Conservation (phyloP, 2,888 invertebrate species). For the Lutraria lutraria region DNA sequence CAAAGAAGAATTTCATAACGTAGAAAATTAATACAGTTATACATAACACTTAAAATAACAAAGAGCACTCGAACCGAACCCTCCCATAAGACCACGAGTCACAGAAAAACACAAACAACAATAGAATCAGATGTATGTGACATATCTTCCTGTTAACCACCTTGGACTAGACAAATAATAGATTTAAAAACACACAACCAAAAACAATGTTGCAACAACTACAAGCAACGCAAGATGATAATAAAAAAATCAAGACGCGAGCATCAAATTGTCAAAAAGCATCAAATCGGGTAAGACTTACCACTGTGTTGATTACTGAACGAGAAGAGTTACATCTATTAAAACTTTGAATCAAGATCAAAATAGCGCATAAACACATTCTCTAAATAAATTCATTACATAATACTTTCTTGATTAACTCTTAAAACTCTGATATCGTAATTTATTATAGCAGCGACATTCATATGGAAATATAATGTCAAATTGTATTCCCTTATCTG, state of each 20-base stretch:
- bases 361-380: background rate
- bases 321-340: background rate
- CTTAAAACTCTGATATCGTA: background rate
- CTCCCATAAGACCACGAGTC: too few relatives aligned
- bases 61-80: too few relatives aligned
- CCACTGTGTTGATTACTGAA: background rate
- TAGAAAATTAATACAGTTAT: too few relatives aligned
- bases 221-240: background rate
- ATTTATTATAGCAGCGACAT: slow-evolving; percentile 4
- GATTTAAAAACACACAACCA: too few relatives aligned
- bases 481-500: slow-evolving; percentile 7
- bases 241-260: background rate
- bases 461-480: slow-evolving; percentile 2
- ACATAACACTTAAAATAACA: too few relatives aligned
- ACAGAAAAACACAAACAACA: too few relatives aligned
- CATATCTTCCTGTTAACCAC: too few relatives aligned
- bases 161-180: too few relatives aligned
- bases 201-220: too few relatives aligned
- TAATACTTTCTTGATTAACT: background rate
- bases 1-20: too few relatives aligned
- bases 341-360: too few relatives aligned
- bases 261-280: background rate
- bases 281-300: background rate
- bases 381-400: background rate
- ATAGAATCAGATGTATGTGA: too few relatives aligned